phyloP scores from a whole-genome alignment of 2,113 vertebrate species.

The Megaceryle torquata region DNA sequence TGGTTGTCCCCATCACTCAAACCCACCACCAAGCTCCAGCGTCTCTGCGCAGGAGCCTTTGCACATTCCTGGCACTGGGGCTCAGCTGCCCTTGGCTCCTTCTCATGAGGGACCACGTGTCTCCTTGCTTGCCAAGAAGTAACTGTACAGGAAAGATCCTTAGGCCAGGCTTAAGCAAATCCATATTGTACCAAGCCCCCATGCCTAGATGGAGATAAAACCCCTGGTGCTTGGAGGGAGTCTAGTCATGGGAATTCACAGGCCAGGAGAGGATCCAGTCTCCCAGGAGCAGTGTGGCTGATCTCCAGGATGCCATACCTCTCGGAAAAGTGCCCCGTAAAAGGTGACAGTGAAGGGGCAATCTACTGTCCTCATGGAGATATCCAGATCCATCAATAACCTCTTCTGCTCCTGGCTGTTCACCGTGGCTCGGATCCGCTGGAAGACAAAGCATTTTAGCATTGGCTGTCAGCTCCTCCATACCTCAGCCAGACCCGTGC shows the following conservation, averaged over 20 bases:
- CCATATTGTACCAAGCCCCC: background rate
- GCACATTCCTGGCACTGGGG: background rate
- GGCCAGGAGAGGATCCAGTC: background rate
- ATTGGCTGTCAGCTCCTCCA: background rate
- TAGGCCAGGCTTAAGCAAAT: background rate
- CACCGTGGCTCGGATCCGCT: slow-evolving; percentile 93
- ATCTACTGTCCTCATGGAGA: slow-evolving; percentile 97
- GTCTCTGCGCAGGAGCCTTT: background rate
- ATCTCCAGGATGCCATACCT: slow-evolving; percentile 75
- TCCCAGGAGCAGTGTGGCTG: background rate
- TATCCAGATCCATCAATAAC: slow-evolving; percentile 93
- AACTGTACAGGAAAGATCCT: background rate
- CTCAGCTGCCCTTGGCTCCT: background rate
- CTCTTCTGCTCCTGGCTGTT: slow-evolving; percentile 98
- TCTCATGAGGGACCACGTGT: rapidly evolving
- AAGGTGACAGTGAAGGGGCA: slow-evolving; percentile 95
- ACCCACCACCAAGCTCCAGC: background rate
- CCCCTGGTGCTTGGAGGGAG: background rate
- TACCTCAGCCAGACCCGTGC: background rate
- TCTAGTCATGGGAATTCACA: background rate
- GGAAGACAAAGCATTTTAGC: background rate
- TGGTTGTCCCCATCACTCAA: background rate
- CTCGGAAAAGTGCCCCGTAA: slow-evolving; percentile 92
- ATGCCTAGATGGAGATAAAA: background rate
- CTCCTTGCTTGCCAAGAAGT: background rate